These are phyloP conservation scores for Camelus dromedarius DNA, from an alignment of 2,113 vertebrate species.

Conservation along the genomic window DNA sequence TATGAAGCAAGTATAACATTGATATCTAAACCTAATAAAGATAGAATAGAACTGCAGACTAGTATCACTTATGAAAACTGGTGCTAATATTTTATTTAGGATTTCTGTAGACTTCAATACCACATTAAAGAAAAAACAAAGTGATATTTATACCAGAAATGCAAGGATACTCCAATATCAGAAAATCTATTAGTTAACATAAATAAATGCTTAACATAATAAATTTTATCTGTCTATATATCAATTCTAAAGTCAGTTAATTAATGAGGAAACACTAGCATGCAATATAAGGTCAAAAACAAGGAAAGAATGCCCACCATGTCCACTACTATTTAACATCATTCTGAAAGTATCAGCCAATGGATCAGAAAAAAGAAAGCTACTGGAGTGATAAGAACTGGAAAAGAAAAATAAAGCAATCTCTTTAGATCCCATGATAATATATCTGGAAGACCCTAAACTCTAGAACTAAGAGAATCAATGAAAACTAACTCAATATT, in stretches of 20 bases:
- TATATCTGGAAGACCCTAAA: not conserved
- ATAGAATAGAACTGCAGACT: not conserved
- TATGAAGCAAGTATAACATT: not conserved
- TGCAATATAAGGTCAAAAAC: not conserved
- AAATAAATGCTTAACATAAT: not conserved
- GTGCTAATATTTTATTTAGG: not conserved
- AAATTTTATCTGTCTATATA: not conserved
- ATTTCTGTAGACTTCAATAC: not conserved
- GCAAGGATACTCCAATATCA: not conserved
- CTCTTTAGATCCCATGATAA: not conserved
- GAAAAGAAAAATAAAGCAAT: slow-evolving; percentile 37
- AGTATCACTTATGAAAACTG: not conserved
- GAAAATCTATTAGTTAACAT: not conserved
- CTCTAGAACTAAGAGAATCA: not conserved
- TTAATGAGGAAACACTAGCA: not conserved
- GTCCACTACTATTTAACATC: not conserved
- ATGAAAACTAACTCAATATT: slow-evolving; percentile 7
- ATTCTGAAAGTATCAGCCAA: not conserved
- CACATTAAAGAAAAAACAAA: slow-evolving; percentile 23
- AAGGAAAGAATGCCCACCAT: not conserved
- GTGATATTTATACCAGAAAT: not conserved
- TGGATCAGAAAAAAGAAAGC: not conserved
- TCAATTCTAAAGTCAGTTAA: not conserved
- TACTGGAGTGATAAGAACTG: not conserved
- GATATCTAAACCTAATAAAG: not conserved